Evolutionary conservation across 2,888 invertebrate species (phyloP), one percentile per base, ranked within the genome.

Genomic region (Micropterix aruncella): DNA sequence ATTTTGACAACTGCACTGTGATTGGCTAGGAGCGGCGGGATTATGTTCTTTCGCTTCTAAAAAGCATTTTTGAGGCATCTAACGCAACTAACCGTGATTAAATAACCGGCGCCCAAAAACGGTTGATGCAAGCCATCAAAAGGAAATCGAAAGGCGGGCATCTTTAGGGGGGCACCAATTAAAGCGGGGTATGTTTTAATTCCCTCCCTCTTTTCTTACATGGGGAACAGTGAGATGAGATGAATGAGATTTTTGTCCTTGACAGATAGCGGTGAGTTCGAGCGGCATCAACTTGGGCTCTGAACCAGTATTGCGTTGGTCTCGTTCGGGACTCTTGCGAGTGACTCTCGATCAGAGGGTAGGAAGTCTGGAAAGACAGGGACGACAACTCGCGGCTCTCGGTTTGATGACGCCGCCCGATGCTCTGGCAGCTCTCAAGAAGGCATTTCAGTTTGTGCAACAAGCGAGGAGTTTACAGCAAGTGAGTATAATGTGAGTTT

Each of bases 271-370:
- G 54, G 60, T 66, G 2, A 65, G 66, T 49, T 62, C 55, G 45
- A 68, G 69, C 0, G 54, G 60, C 1, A 57, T 69, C 60, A 62
- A 49, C 56, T 69, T 37, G 58, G 61, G 0, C 51, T 56, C 1
- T 79, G 84, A 49, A 80, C 83, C 51, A 80, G 88, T 0, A 90
- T 92, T 1, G 83, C 92, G 0, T 79, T 84, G 56, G 82, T 92
- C 56, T 83, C 83, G 36, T 71, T 77, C 27, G 73, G 70, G 9
- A 74, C 75, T 18, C 82, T 84, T 92, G 87, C 79, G 80, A 48
- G 96, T 99, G 1, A 93, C 90, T 55, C 97, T 90, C 63, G 89
- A 92, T 55, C 85, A 90, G 1, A 76, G 87, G 41, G 63, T 96
- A 42, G 84, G 90, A 9, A 80, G 81, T 38, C 70, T 92, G 41